phyloP scores from a whole-genome alignment of 2,113 vertebrate genomes.

The Dicerorhinus sumatrensis region DNA sequence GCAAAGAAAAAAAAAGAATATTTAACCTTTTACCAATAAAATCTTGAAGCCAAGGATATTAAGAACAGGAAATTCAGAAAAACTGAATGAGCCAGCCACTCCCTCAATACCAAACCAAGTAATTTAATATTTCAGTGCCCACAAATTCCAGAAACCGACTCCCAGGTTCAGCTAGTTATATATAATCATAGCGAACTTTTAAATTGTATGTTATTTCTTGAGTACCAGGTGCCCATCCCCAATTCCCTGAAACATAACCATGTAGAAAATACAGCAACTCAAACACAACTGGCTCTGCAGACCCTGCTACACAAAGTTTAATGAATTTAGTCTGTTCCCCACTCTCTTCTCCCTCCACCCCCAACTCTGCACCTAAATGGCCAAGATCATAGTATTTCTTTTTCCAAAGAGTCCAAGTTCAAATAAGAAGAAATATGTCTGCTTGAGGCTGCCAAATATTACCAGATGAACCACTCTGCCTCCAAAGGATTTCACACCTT shows the following conservation, averaged over 20 bases:
- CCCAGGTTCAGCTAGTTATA: neutral
- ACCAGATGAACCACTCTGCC: neutral
- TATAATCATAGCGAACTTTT: neutral
- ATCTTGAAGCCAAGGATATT: slow-evolving; percentile 58
- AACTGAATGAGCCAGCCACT: slow-evolving; percentile 30
- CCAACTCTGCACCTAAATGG: neutral
- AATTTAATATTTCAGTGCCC: slow-evolving; percentile 44
- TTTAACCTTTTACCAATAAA: slow-evolving; percentile 45
- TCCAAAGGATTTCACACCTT: slow-evolving; percentile 11
- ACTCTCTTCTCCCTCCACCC: neutral
- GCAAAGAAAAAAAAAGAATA: neutral
- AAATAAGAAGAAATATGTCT: slow-evolving; percentile 34
- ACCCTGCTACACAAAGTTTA: neutral
- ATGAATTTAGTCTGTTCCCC: neutral
- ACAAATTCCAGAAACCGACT: slow-evolving; percentile 33
- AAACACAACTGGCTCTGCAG: neutral
- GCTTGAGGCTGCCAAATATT: neutral
- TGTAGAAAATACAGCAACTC: neutral
- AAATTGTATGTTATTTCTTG: neutral
- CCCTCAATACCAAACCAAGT: slow-evolving; percentile 58
- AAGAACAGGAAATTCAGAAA: slow-evolving; percentile 70
- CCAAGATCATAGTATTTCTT: neutral
- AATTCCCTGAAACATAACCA: neutral
- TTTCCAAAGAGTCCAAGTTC: slow-evolving; percentile 22
- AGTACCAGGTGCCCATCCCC: neutral